Base-by-base conservation (phyloP, 2,797 vertebrate genomes). In the Silurus lanzhouensis region DNA sequence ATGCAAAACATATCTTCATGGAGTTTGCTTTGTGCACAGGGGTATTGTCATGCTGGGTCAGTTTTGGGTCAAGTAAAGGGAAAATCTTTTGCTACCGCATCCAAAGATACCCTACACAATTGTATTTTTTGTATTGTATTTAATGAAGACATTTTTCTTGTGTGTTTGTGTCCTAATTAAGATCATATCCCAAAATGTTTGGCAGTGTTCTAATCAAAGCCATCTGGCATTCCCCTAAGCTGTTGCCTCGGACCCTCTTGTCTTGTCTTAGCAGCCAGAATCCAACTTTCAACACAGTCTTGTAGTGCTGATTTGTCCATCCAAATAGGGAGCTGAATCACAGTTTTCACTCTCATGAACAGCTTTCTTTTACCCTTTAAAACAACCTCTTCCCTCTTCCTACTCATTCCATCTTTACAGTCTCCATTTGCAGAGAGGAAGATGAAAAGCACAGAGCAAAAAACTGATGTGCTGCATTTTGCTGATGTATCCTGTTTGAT, bases 171-270 rank as follows among this genome's bases (percentile, higher is more conserved):
- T 83, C 85, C 84, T 84, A 84, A 77, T 87, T 83, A 84, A 84
- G 66, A 63, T 27, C 57, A 75, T 82, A 84, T 80, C 70, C 71
- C 25, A 83, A 75, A 88, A 85, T 67, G 55, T 87, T 86, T 88
- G 86, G 77, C 87, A 81, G 82, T 74, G 82, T 82, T 77, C 71
- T 78, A 83, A 63, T 87, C 64, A 31, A 38, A 19, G 14, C 70
- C 81, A 87, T 86, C 78, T 87, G 85, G 85, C 86, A 67, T 27
- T 48, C 58, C 76, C 68, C 25, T 15, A 44, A 83, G 84, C 6
- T 58, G 80, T 76, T 61, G 55, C 81, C 71, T 61, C 25, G 17
- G 78, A 84, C 64, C 19, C 76, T 10, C 61, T 84, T n/a, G 46
- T 81, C 81, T 81, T 31, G 67, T 68, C 71, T 81, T 83, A 22